Conservation (phyloP, 2,797 vertebrate species). For the Prionace glauca region DNA sequence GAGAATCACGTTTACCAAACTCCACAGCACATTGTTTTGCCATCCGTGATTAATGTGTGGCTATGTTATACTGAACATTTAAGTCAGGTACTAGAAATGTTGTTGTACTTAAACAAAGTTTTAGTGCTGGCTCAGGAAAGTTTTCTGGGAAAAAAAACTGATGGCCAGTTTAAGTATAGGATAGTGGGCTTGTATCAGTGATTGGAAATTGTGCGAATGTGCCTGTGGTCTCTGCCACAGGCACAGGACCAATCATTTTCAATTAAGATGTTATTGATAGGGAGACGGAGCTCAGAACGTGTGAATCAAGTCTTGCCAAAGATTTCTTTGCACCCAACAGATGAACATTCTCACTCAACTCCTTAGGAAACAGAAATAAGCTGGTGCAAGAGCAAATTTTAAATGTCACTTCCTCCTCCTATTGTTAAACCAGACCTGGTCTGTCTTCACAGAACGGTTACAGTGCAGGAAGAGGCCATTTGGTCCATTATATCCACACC, state of each 20-base stretch:
- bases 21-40: not conserved
- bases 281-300: not conserved
- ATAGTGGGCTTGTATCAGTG: not conserved
- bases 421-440: not conserved
- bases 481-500: too few species aligned
- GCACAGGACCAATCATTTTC: not conserved
- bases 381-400: not conserved
- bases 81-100: not conserved
- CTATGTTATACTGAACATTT: not conserved
- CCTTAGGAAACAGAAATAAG: not conserved
- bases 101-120: not conserved
- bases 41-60: not conserved
- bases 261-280: not conserved
- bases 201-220: not conserved
- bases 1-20: not conserved
- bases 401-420: not conserved
- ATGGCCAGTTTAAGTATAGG: not conserved
- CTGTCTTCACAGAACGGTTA: not conserved
- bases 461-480: too few species aligned
- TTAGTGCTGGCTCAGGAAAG: not conserved
- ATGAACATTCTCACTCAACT: not conserved
- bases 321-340: not conserved
- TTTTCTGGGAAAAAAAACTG: not conserved
- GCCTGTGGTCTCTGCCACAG: not conserved
- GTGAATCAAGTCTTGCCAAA: not conserved